Conservation (phyloP, 2,113 vertebrate species). For the Scartelaos histophorus region DNA sequence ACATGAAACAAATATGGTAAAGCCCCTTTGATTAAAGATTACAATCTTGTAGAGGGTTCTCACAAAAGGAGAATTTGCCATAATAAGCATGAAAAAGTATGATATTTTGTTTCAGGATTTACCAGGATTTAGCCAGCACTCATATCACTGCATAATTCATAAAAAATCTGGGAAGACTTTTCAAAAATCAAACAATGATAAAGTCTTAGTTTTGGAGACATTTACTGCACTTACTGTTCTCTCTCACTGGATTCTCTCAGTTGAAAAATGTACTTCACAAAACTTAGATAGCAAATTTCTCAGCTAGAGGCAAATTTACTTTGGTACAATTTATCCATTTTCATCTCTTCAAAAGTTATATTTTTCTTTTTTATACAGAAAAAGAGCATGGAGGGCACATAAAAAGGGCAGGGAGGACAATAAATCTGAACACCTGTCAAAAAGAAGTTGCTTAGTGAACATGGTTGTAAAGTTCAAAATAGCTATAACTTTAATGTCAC, state of each 20-base stretch:
- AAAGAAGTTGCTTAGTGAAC: neutral
- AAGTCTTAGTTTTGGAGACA: conserved; percentile 8
- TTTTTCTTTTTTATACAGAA: neutral
- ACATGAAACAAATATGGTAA: too few relatives aligned
- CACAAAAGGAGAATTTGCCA: neutral
- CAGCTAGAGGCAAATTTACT: neutral
- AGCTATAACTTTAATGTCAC: too few relatives aligned
- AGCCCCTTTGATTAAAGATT: too few relatives aligned
- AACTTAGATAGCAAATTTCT: neutral
- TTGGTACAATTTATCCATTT: neutral
- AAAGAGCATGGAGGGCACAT: neutral
- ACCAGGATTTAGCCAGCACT: neutral
- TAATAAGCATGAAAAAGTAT: neutral
- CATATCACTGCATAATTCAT: neutral
- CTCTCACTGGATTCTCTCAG: conserved; percentile 3
- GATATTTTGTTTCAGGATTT: neutral
- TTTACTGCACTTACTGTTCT: neutral
- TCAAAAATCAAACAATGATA: neutral
- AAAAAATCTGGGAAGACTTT: neutral
- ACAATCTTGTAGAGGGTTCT: neutral
- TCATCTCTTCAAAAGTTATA: neutral
- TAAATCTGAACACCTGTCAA: neutral
- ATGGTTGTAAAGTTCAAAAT: neutral
- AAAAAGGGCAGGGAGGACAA: too few relatives aligned
- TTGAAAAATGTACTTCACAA: conserved; percentile 7